Evolutionary conservation across 2,113 vertebrate species (phyloP).

Genomic region (Uria lomvia): DNA sequence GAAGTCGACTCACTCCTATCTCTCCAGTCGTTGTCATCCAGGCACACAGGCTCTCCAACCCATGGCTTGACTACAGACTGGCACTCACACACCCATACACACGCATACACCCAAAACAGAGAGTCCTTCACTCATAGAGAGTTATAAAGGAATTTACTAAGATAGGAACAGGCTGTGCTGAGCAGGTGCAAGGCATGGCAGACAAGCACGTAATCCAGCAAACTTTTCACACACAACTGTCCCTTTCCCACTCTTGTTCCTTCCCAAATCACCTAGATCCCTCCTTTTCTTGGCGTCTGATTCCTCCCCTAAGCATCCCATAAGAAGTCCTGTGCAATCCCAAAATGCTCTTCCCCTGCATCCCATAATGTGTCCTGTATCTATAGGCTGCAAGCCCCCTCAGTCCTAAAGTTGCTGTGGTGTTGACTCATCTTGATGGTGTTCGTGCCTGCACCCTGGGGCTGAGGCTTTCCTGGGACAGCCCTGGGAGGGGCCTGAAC

Average conservation of each 20-base stretch:
- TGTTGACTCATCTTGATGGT: background rate
- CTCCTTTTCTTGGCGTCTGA: background rate
- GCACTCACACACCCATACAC: background rate
- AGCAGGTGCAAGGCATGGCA: background rate
- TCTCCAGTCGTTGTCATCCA: background rate
- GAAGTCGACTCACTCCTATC: rapidly evolving
- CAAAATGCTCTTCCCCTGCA: background rate
- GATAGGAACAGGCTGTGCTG: rapidly evolving
- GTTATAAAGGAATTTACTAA: background rate
- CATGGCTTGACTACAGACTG: background rate
- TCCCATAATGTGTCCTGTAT: background rate
- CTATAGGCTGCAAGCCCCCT: background rate
- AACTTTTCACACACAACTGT: background rate
- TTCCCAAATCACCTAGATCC: background rate
- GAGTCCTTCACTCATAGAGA: background rate
- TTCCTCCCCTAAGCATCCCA: background rate
- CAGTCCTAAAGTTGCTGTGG: background rate
- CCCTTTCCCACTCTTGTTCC: background rate
- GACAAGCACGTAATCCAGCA: background rate
- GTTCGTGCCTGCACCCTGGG: background rate
- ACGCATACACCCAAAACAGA: background rate
- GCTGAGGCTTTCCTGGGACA: background rate
- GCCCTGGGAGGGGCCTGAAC: background rate
- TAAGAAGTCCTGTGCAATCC: background rate
- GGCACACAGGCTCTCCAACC: background rate